Evolutionary conservation across 1,140 invertebrate genomes (phyloP).

Genomic region (Drosophila watanabei): DNA sequence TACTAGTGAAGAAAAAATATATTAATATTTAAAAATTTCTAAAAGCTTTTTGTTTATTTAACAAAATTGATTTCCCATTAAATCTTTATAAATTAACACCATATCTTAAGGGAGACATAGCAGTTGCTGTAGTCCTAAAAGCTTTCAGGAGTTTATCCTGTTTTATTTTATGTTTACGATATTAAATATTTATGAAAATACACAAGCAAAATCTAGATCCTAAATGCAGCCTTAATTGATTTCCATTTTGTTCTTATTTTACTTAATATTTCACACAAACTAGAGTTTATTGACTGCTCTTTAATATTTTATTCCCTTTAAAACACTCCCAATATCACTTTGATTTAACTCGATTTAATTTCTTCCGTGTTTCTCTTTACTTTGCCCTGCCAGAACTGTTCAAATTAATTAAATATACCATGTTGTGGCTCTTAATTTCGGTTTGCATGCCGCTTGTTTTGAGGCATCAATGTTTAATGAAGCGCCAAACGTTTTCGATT

Average conservation of each 20-base stretch:
- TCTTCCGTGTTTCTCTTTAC: neutral
- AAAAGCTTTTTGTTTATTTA: neutral
- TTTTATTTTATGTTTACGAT: neutral
- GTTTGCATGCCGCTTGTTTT: conserved; percentile 44
- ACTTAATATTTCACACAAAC: neutral
- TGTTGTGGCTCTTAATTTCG: conserved; percentile 50
- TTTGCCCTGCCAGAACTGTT: conserved; percentile 13
- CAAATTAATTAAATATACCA: conserved; percentile 51
- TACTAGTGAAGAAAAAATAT: neutral
- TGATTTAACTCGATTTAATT: neutral
- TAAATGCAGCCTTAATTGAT: neutral
- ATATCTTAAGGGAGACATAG: too few relatives aligned
- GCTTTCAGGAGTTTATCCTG: neutral
- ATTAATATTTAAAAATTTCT: neutral
- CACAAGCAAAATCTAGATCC: neutral
- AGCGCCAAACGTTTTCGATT: conserved; percentile 80
- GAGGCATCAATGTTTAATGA: conserved; percentile 77
- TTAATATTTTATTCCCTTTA: conserved; percentile 3
- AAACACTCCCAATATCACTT: neutral
- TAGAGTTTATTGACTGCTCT: neutral
- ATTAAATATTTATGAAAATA: neutral
- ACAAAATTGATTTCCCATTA: neutral
- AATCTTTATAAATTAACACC: neutral
- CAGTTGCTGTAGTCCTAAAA: neutral
- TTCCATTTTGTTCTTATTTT: neutral